A percentile compares a stretch with the other conserved stretches of the same genome.
Conservation (phyloP, 2,113 vertebrate species). For the Chamaetylas fuelleborni region DNA sequence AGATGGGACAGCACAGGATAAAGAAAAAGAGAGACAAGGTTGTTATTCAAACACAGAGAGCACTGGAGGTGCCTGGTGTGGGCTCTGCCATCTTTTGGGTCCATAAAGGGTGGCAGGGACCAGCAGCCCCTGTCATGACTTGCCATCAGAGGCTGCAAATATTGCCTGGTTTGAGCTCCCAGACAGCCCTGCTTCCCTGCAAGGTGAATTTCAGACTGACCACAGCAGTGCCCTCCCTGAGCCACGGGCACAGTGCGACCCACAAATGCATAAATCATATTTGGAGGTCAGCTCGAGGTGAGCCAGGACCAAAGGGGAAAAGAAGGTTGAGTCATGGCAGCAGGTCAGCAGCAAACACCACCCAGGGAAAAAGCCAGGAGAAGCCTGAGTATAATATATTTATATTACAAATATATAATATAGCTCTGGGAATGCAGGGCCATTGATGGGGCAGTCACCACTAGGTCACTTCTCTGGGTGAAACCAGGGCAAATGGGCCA, state of each 20-base stretch:
- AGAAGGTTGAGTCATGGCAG: neutral
- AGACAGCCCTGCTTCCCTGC: neutral
- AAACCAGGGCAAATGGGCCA: neutral
- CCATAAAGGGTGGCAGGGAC: neutral
- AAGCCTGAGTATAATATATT: neutral
- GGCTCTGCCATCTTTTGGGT: neutral
- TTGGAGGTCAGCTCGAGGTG: neutral
- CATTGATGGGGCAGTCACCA: neutral
- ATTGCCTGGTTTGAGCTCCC: neutral
- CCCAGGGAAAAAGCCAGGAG: neutral
- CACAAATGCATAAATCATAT: rapidly evolving
- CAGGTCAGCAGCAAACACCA: neutral
- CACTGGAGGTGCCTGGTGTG: neutral
- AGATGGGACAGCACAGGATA: rapidly evolving
- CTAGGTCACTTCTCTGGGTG: neutral
- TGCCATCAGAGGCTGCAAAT: neutral
- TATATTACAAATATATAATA: neutral
- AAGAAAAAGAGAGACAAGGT: neutral
- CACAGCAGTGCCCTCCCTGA: neutral
- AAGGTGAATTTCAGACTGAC: neutral
- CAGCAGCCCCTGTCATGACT: neutral
- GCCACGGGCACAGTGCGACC: neutral
- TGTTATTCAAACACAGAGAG: rapidly evolving
- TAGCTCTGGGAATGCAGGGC: rapidly evolving
- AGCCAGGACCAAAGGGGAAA: neutral